Conservation (phyloP, 37 sponge, comb jelly and placozoan genomes). For the Oscarella lobularis region DNA sequence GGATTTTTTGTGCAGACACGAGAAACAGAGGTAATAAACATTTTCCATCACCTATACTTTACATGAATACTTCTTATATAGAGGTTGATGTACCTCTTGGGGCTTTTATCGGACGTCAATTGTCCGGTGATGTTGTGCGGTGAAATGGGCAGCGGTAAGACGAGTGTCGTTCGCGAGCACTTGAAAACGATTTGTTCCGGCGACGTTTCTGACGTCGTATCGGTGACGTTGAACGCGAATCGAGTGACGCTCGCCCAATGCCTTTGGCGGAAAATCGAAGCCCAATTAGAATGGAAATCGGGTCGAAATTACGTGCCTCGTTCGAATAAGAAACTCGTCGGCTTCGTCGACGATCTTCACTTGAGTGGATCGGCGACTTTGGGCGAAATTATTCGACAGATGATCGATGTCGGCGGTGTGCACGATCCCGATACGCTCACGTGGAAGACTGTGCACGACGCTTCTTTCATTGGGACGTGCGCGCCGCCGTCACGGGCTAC, state of each 20-base stretch:
- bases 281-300: constrained; percentile 54
- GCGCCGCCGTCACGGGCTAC: too few relatives aligned
- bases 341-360: constrained; percentile 57
- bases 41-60: too few relatives aligned
- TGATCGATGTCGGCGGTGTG: neutral
- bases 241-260: neutral
- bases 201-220: neutral
- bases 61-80: neutral
- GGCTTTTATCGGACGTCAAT: neutral
- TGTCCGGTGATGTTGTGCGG: neutral
- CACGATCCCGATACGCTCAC: neutral
- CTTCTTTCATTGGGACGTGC: neutral
- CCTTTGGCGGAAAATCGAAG: constrained; percentile 21
- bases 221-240: neutral
- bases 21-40: too few relatives aligned
- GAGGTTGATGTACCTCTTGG: neutral
- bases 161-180: neutral
- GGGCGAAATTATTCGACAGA: neutral
- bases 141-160: neutral
- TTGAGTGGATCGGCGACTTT: neutral
- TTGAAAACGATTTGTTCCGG: neutral
- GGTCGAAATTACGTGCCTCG: constrained; percentile 52
- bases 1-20: too few relatives aligned
- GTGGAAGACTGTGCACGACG: neutral
- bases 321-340: constrained; percentile 27